phyloP scores from a whole-genome alignment of 2,113 vertebrate genomes.

The Alaudala cheleensis region DNA sequence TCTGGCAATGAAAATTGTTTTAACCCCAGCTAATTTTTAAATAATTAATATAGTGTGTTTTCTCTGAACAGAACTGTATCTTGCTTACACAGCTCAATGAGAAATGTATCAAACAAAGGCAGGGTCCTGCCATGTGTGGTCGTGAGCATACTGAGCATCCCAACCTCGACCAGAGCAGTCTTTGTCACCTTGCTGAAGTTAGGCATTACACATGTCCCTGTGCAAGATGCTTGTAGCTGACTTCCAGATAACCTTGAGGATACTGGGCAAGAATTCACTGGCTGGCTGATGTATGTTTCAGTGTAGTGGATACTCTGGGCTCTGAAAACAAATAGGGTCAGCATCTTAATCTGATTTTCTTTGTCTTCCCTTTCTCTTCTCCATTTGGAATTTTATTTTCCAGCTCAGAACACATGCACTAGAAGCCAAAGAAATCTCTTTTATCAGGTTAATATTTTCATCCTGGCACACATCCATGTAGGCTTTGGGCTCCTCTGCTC shows the following conservation, averaged over 20 bases:
- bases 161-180: fast-evolving
- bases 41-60: background rate
- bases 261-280: background rate
- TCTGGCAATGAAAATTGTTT: background rate
- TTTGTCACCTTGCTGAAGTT: background rate
- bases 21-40: constrained; percentile 22
- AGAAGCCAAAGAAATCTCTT: background rate
- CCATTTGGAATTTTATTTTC: background rate
- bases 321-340: background rate
- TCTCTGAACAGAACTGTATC: background rate
- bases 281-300: background rate
- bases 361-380: background rate
- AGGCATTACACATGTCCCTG: fast-evolving
- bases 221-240: background rate
- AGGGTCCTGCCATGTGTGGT: background rate
- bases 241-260: background rate
- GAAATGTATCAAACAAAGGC: background rate
- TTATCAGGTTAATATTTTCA: background rate
- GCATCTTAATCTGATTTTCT: background rate
- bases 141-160: background rate
- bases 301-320: background rate
- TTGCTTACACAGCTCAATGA: background rate
- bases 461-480: background rate
- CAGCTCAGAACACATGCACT: background rate
- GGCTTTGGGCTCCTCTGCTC: background rate